phyloP scores from a whole-genome alignment of 2,113 vertebrate genomes.

The Mesitornis unicolor region DNA sequence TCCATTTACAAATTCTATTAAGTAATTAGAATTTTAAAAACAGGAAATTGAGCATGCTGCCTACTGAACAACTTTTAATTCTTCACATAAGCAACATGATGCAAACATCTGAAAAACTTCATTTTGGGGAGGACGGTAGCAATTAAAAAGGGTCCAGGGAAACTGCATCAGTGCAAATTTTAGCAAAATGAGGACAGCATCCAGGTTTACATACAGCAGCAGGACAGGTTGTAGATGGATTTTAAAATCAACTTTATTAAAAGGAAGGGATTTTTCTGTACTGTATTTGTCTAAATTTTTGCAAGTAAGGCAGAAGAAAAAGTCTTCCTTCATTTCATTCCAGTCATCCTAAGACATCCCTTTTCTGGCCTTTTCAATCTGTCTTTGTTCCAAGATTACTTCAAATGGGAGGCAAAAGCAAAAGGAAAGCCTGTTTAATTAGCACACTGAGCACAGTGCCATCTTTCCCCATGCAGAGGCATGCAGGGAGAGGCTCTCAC shows the following conservation, averaged over 20 bases:
- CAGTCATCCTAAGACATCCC: not conserved
- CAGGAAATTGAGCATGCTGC: not conserved
- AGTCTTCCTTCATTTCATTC: not conserved
- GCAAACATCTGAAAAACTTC: not conserved
- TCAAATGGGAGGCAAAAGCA: not conserved
- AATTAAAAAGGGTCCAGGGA: not conserved
- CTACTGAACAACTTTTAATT: not conserved
- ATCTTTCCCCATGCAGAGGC: not conserved
- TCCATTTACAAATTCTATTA: not conserved
- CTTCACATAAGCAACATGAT: not conserved
- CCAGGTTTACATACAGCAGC: not conserved
- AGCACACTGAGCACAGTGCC: not conserved
- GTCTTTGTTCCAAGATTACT: not conserved
- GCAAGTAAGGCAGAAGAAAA: not conserved
- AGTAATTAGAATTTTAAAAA: not conserved
- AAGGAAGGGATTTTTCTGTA: not conserved
- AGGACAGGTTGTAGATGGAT: not conserved
- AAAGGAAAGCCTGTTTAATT: constrained; percentile 1
- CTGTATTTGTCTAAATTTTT: not conserved
- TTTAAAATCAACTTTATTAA: not conserved
- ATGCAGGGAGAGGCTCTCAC: not conserved
- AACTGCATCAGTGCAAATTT: not conserved
- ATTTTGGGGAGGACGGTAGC: not conserved
- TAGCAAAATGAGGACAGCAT: not conserved
- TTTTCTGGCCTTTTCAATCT: not conserved